These are phyloP conservation scores for Macrophya annulata DNA, from an alignment of 2,888 invertebrate species.

Conservation along the genomic window DNA sequence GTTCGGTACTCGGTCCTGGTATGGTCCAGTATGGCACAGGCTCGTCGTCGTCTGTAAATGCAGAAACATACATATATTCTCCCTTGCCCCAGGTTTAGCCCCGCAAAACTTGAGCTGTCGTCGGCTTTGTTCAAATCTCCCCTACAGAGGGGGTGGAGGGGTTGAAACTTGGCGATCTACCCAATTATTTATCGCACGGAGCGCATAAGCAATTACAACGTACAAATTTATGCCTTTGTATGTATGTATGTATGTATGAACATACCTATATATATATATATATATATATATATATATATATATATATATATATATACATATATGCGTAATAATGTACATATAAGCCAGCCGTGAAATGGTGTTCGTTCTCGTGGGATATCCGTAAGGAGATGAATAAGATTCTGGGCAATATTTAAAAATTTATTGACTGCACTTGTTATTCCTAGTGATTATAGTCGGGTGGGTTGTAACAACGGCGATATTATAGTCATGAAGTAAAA, in stretches of 20 bases:
- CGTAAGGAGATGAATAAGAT: conserved; percentile 1
- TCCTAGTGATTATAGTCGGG: conserved; percentile 1
- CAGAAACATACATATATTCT: conserved; percentile 31
- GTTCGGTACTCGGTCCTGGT: neutral
- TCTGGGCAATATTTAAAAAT: conserved; percentile 13
- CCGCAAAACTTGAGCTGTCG: conserved; percentile 48
- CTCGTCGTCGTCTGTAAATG: conserved; percentile 34
- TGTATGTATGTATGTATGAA: neutral
- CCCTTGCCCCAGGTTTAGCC: neutral
- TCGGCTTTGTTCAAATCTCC: conserved; percentile 45
- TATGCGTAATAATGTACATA: no score
- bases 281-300: no score
- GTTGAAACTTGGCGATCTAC: conserved; percentile 33
- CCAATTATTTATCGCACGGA: conserved; percentile 35
- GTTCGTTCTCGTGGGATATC: neutral
- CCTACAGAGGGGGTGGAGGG: neutral
- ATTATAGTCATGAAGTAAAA: neutral
- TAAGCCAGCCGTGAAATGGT: no score
- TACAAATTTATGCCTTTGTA: conserved; percentile 24
- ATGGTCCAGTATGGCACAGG: conserved; percentile 36
- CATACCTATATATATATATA: no score
- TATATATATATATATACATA: no score
- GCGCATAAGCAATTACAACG: conserved; percentile 35
- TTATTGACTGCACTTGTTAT: conserved; percentile 27
- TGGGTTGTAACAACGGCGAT: conserved; percentile 12